phyloP scores from a whole-genome alignment of 2,888 invertebrate genomes.

The Pycnomerus fuliginosus region DNA sequence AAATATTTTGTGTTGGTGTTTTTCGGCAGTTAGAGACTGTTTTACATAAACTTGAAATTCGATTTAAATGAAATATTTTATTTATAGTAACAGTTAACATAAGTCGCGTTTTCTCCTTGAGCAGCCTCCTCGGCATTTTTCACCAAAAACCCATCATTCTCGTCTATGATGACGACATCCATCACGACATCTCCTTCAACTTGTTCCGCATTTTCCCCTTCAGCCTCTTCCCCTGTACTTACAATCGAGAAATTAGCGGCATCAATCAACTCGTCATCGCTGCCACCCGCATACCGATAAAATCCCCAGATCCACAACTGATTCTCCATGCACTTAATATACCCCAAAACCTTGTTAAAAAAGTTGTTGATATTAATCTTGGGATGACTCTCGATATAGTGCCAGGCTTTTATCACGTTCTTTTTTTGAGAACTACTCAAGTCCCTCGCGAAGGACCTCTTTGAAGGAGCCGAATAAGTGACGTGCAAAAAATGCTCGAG shows the following conservation, averaged over 20 bases:
- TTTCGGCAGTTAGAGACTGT: too few relatives aligned
- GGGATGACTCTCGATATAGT: slow-evolving; percentile 47
- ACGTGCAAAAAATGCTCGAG: slow-evolving; percentile 43
- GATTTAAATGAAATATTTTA: too few relatives aligned
- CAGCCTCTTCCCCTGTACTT: slow-evolving; percentile 18
- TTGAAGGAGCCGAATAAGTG: slow-evolving; percentile 38
- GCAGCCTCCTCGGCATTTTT: slow-evolving; percentile 11
- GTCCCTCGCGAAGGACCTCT: slow-evolving; percentile 45
- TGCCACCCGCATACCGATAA: slow-evolving; percentile 40
- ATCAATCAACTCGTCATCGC: slow-evolving; percentile 43
- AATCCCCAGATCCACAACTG: slow-evolving; percentile 52
- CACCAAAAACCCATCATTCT: slow-evolving; percentile 38
- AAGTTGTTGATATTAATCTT: slow-evolving; percentile 49
- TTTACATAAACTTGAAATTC: too few relatives aligned
- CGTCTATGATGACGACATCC: slow-evolving; percentile 41
- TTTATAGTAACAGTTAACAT: too few relatives aligned
- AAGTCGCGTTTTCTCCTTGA: neutral
- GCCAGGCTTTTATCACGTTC: slow-evolving; percentile 48
- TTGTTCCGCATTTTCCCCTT: slow-evolving; percentile 22
- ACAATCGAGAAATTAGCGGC: slow-evolving; percentile 41
- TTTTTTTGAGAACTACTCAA: slow-evolving; percentile 48
- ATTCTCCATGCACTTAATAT: slow-evolving; percentile 51
- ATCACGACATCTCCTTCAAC: slow-evolving; percentile 34
- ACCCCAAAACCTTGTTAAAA: slow-evolving; percentile 47
- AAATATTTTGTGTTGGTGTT: too few relatives aligned